A percentile compares a stretch with the other conserved stretches of the same genome.
Conservation (phyloP, 2,888 invertebrate species). For the Lasioglossum calceatum region DNA sequence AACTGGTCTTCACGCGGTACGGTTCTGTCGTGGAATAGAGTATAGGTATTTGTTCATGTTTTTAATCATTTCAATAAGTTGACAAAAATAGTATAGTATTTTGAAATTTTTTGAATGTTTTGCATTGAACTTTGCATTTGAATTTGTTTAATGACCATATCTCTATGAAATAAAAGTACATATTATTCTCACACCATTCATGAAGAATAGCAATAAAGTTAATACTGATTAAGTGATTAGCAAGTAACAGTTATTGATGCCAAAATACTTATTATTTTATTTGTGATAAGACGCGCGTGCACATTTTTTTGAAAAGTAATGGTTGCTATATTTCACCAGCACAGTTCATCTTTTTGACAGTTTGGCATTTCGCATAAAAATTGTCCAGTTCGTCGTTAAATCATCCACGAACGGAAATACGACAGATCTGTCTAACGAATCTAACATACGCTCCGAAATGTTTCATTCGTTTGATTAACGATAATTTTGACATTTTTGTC, state of each 20-base stretch:
- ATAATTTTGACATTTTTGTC: neutral
- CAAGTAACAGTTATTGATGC: neutral
- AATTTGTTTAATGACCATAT: neutral
- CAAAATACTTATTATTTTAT: neutral
- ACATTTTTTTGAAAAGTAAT: neutral
- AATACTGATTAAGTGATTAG: too few relatives aligned
- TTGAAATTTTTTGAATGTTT: too few relatives aligned
- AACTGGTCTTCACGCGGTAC: too few relatives aligned
- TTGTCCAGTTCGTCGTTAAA: neutral
- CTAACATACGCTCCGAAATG: neutral
- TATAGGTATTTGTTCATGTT: too few relatives aligned
- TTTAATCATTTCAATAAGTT: neutral
- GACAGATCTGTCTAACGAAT: neutral
- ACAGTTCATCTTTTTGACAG: neutral
- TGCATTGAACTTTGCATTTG: too few relatives aligned
- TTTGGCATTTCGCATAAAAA: neutral
- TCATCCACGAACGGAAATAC: neutral
- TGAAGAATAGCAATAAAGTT: neutral
- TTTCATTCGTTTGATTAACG: neutral
- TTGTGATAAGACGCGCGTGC: neutral
- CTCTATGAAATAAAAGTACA: neutral
- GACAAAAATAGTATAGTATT: too few relatives aligned
- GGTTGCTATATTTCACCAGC: neutral
- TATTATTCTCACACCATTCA: neutral
- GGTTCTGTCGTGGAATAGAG: too few relatives aligned